Evolutionary conservation across 1,140 invertebrate genomes (phyloP), one percentile per base, ranked within the genome.

Genomic region (Tetraneura akinire): DNA sequence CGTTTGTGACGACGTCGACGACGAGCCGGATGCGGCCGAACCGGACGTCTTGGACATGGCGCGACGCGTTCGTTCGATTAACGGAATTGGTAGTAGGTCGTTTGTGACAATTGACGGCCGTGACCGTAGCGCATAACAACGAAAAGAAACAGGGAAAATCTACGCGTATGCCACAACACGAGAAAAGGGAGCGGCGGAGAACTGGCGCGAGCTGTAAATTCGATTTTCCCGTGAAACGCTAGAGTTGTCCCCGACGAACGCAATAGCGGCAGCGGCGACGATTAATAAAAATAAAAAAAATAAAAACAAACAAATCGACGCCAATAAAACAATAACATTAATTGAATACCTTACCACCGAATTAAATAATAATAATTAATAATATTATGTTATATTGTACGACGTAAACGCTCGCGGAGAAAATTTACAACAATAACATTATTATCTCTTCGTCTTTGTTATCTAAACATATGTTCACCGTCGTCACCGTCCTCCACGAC

Each of bases 371-470:
- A n/a, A n/a, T n/a, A n/a, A n/a, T n/a, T n/a, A n/a, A n/a, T n/a
- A n/a, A n/a, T n/a, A n/a, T n/a, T n/a, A n/a, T n/a, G n/a, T n/a
- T n/a, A n/a, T n/a, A n/a, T n/a, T n/a, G n/a, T n/a, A n/a, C n/a
- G n/a, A 37, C 32, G 32, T 37, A 37, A 37, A 4, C 3, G 32
- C 32, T 37, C 32, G 32, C 8, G 21, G 11, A 45, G 45, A 68
- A 45, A 18, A 23, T 68, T 45, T 23, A 8, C 37, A 23, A 68
- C 21, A 45, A 68, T 45, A 49, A 49, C 68, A 51, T 29, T 8
- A 18, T 71, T 71, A 71, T 71, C 68, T 71, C 14, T 70, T n/a
- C 14, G 64, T 51, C 47, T 71, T 71, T 71, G 68, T 71, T 71
- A 71, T 71, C 68, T 71, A 71, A 71, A 71, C 68, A 71, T 71